phyloP scores from a whole-genome alignment of 2,113 vertebrate genomes.

The Gnathonemus echidnorhynchus region DNA sequence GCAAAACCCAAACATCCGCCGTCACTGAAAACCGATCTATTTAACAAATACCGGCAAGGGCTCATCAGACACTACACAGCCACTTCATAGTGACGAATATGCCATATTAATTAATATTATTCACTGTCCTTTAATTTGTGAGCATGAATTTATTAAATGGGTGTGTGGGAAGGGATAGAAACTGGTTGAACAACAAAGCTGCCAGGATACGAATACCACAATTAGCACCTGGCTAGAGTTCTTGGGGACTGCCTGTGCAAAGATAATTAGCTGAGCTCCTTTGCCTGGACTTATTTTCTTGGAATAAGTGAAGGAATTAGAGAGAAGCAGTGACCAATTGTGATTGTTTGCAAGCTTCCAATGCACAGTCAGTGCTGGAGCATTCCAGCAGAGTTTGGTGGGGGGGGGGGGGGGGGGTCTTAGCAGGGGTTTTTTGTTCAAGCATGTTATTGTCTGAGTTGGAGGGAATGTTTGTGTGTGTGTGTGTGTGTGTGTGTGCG shows the following conservation, averaged over 20 bases:
- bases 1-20: slow-evolving; percentile 35
- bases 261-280: neutral
- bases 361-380: neutral
- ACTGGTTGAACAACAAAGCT: neutral
- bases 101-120: neutral
- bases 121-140: neutral
- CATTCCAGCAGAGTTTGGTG: slow-evolving; percentile 1
- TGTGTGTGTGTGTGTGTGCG: slow-evolving; percentile 30
- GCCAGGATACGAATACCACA: neutral
- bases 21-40: slow-evolving; percentile 30
- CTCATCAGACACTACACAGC: neutral
- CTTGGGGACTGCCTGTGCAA: neutral
- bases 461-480: slow-evolving; percentile 35
- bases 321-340: neutral
- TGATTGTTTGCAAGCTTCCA: neutral
- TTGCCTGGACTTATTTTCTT: neutral
- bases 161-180: neutral
- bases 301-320: neutral
- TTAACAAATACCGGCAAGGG: neutral
- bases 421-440: slow-evolving; percentile 61
- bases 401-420: slow-evolving; percentile 35
- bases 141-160: neutral
- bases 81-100: neutral
- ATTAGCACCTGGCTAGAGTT: neutral
- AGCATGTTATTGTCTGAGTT: slow-evolving; percentile 40